phyloP scores from a whole-genome alignment of 2,113 vertebrate species.

The Thermophis baileyi region DNA sequence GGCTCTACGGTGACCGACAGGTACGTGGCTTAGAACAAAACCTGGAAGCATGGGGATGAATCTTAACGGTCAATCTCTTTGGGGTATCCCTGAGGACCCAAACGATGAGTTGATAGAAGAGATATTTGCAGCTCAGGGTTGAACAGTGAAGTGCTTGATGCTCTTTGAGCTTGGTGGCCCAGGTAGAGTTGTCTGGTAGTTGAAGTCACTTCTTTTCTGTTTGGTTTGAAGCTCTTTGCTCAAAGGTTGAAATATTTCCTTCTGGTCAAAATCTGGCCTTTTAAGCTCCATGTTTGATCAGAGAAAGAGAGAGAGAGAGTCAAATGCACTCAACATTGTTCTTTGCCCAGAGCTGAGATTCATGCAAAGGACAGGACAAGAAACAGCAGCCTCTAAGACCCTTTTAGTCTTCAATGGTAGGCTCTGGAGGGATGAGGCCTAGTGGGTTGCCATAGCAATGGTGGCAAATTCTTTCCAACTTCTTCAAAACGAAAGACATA shows the following conservation, averaged over 20 bases:
- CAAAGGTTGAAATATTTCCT: background rate
- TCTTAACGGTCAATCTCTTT: background rate
- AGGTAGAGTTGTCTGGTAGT: background rate
- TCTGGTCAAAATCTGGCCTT: background rate
- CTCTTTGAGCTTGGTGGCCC: background rate
- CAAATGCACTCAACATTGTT: background rate
- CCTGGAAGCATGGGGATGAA: no score
- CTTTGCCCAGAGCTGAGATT: background rate
- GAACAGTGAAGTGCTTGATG: background rate
- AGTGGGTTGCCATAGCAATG: constrained; percentile 83
- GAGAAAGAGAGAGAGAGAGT: background rate
- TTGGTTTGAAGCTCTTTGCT: background rate
- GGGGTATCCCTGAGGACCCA: background rate
- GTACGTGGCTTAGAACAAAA: no score
- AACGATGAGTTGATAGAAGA: background rate
- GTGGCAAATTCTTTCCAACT: constrained; percentile 83
- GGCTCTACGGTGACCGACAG: no score
- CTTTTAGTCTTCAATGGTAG: constrained; percentile 44
- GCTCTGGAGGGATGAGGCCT: constrained; percentile 65
- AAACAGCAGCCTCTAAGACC: constrained; percentile 35
- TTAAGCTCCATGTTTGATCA: background rate
- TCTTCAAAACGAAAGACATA: constrained; percentile 89
- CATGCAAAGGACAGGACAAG: constrained; percentile 34
- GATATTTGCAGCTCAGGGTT: background rate
- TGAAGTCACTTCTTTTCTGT: background rate